Evolutionary conservation across 2,888 invertebrate species (phyloP).

Genomic region (Drosophila eohydei): DNA sequence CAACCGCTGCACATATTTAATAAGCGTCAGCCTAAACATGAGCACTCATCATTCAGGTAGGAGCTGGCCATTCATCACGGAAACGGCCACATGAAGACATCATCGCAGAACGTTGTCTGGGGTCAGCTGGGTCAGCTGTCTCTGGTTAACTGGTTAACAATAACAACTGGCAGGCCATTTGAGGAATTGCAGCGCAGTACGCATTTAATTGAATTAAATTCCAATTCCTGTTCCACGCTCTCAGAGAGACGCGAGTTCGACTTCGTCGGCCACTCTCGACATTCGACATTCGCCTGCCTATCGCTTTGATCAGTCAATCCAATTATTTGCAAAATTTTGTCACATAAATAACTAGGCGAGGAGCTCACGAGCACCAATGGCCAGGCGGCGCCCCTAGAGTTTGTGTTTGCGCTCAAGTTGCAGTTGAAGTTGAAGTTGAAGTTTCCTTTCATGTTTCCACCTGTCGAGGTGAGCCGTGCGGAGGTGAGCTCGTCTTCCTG

Average conservation of each 20-base stretch:
- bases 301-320: slow-evolving; percentile 84
- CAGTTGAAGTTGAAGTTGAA: slow-evolving; percentile 15
- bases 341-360: slow-evolving; percentile 84
- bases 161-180: slow-evolving; percentile 71
- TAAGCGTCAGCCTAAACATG: slow-evolving; percentile 65
- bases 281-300: slow-evolving; percentile 61
- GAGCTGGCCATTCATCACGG: slow-evolving; percentile 54
- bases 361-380: slow-evolving; percentile 30
- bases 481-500: slow-evolving; percentile 38
- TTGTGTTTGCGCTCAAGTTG: background rate
- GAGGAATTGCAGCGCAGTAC: slow-evolving; percentile 80
- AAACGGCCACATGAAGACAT: slow-evolving; percentile 63
- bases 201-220: slow-evolving; percentile 85
- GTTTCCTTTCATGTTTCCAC: slow-evolving; percentile 81
- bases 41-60: slow-evolving; percentile 70
- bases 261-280: background rate
- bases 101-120: slow-evolving; percentile 53
- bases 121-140: slow-evolving; percentile 75
- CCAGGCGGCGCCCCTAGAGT: slow-evolving; percentile 51
- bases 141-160: slow-evolving; percentile 50
- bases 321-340: slow-evolving; percentile 85
- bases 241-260: background rate
- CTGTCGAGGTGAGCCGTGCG: slow-evolving; percentile 46
- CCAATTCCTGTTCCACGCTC: slow-evolving; percentile 58
- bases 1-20: slow-evolving; percentile 73